Conservation (phyloP, 2,113 vertebrate species). For the Morone chrysops region DNA sequence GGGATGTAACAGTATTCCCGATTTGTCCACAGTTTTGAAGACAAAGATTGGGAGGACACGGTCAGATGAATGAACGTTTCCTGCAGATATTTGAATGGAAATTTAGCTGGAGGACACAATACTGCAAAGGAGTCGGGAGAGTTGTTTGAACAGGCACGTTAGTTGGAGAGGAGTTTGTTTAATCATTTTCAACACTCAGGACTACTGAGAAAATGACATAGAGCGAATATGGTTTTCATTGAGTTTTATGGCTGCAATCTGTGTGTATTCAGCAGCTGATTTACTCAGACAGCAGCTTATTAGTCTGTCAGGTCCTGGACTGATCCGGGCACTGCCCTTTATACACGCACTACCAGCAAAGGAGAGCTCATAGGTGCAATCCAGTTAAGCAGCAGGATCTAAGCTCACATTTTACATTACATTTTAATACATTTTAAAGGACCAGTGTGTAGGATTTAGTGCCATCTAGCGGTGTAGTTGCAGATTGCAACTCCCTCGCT, state of each 20-base stretch:
- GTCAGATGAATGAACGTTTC: neutral
- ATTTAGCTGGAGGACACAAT: neutral
- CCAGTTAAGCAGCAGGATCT: too few relatives aligned
- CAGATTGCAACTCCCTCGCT: too few relatives aligned
- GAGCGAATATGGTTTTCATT: neutral
- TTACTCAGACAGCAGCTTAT: neutral
- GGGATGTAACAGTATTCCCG: neutral
- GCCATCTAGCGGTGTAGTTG: too few relatives aligned
- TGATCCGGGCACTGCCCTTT: neutral
- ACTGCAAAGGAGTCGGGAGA: neutral
- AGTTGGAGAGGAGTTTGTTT: neutral
- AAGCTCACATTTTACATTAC: too few relatives aligned
- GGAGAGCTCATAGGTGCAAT: neutral
- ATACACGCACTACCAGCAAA: neutral
- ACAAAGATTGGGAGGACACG: neutral
- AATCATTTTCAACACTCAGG: neutral
- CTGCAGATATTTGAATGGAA: neutral
- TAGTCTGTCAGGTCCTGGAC: neutral
- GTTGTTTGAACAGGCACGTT: neutral
- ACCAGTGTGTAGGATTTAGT: too few relatives aligned
- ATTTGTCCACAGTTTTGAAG: neutral
- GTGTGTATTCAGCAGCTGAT: neutral
- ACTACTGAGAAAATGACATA: too few relatives aligned
- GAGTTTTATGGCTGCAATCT: neutral
- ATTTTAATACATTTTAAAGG: too few relatives aligned